Conservation (phyloP, 2,797 vertebrate genomes). For the Sphenopsis melanotis region DNA sequence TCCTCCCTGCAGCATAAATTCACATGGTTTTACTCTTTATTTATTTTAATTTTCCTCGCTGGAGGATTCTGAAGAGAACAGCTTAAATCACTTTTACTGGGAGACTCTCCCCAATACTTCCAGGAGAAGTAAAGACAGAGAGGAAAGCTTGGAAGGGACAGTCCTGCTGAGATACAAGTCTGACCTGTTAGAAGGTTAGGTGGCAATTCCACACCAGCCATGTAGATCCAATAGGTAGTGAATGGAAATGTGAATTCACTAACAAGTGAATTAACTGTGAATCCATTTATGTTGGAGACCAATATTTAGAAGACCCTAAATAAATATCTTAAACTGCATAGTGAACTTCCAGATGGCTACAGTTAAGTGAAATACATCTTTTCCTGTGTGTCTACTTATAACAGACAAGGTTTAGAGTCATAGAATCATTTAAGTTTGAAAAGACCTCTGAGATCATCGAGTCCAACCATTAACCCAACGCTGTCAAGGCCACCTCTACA, state of each 20-base stretch:
- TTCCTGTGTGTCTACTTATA: background rate
- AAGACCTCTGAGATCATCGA: background rate
- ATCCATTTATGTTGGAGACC: background rate
- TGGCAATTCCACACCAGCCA: background rate
- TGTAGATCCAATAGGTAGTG: background rate
- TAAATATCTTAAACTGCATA: background rate
- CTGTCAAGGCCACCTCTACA: background rate
- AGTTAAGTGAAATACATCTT: background rate
- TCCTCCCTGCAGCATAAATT: background rate
- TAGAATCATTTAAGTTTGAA: accelerated
- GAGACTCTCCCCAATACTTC: background rate
- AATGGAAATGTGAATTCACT: background rate
- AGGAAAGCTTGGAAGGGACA: background rate
- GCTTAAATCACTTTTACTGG: background rate
- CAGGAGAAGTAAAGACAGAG: background rate
- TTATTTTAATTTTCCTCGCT: accelerated
- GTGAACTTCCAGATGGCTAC: background rate
- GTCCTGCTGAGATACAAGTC: background rate
- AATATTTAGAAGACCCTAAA: background rate
- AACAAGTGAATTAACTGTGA: background rate
- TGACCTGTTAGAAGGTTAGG: background rate
- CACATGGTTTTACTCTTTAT: accelerated
- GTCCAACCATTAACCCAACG: background rate
- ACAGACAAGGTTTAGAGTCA: background rate
- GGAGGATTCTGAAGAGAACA: background rate